Evolutionary conservation across 2,888 invertebrate genomes (phyloP), one percentile per base, ranked within the genome.

Genomic region (Sycophila texana): DNA sequence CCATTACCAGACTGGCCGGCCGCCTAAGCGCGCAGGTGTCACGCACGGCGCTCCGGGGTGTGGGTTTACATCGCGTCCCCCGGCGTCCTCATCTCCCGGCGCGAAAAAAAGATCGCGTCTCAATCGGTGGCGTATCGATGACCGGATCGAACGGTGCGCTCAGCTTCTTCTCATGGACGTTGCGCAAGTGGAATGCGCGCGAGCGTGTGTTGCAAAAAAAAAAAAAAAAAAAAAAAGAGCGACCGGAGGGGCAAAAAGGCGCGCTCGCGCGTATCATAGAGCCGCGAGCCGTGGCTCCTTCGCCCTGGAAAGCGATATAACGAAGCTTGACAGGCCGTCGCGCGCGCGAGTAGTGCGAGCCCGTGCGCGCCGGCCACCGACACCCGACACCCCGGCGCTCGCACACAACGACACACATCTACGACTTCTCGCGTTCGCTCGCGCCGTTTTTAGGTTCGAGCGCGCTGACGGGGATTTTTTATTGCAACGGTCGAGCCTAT

Each of bases 311-410:
- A 66, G 13, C 53, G 75, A 79, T 73, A 88, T 90, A 90, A 89
- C 84, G 89, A 89, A 86, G 90, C 87, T 88, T 88, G 90, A 89
- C 89, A 88, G 88, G 86, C 87, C 88, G 88, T 89, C 89, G 86
- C 86, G 85, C 86, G 84, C 87, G 86, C 89, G 88, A 26, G 26
- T 26, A 3, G 26, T 3, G 26, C 26, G 26, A 26, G 26, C 26
- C 26, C 26, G 26, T 26, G 26, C 86, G 87, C 85, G 63, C 86
- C 89, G 86, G 89, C 89, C 86, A 86, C 87, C 84, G 89, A 88
- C 83, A 89, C 85, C 87, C 83, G 88, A 89, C 86, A 89, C 87
- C 86, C 39, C 39, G 10, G 39, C 39, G 39, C 10, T 39, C 39
- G 39, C 39, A 39, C 39, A 39, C 39, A 10, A 39, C 39, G 39